phyloP scores from a whole-genome alignment of 2,113 vertebrate genomes.

The Malurus alboscapulatus region DNA sequence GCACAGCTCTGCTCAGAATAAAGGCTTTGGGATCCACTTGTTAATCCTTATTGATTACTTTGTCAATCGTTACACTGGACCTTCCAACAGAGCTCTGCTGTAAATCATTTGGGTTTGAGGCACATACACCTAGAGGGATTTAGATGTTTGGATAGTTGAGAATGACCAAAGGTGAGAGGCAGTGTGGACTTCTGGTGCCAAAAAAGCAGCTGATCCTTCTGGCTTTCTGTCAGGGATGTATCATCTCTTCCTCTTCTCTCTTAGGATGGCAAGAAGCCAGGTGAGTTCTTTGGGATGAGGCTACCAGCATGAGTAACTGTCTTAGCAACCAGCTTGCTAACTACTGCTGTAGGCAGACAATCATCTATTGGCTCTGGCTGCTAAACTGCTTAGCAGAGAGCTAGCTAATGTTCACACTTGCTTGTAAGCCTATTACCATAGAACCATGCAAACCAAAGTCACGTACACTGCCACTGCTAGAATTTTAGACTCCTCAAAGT shows the following conservation, averaged over 20 bases:
- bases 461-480: background rate
- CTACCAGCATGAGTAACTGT: constrained; percentile 4
- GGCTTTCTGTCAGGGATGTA: background rate
- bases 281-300: background rate
- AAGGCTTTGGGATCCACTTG: background rate
- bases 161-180: background rate
- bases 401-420: background rate
- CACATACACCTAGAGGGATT: background rate
- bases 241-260: background rate
- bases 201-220: background rate
- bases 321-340: background rate
- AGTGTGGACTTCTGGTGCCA: background rate
- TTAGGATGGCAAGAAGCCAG: background rate
- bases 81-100: background rate
- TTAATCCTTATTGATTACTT: background rate
- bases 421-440: constrained; percentile 19
- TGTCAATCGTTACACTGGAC: background rate
- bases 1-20: background rate
- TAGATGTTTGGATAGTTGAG: background rate
- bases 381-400: constrained; percentile 34
- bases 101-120: background rate
- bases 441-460: background rate
- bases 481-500: background rate
- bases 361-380: background rate
- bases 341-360: background rate